Evolutionary conservation across 2,113 vertebrate genomes (phyloP).

Genomic region (Genyomyrus donnyi): DNA sequence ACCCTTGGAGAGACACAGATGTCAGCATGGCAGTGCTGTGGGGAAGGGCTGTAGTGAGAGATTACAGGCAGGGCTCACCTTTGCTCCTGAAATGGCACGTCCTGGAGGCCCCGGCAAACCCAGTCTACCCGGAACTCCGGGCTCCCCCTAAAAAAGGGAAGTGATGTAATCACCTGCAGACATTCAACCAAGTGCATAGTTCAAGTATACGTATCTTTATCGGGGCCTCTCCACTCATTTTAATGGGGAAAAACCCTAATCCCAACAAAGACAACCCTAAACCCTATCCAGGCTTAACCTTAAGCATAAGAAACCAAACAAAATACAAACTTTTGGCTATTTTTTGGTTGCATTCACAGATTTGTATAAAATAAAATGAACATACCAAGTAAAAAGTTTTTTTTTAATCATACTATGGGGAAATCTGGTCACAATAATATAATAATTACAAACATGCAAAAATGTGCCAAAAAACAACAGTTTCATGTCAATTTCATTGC

Average conservation of each 20-base stretch:
- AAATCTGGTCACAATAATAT: neutral
- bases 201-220: neutral
- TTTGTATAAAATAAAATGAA: neutral
- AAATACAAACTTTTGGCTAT: neutral
- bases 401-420: neutral
- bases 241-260: neutral
- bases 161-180: neutral
- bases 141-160: slow-evolving; percentile 68
- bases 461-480: neutral
- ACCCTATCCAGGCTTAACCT: neutral
- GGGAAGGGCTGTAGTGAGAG: neutral
- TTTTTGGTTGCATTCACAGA: neutral
- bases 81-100: slow-evolving; percentile 72
- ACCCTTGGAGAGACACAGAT: slow-evolving; percentile 59
- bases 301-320: neutral
- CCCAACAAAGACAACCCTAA: neutral
- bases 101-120: slow-evolving; percentile 75
- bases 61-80: slow-evolving; percentile 57
- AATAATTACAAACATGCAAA: neutral
- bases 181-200: neutral
- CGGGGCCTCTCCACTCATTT: neutral
- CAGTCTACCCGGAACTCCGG: slow-evolving; percentile 65
- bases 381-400: neutral
- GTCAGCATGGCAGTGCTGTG: slow-evolving; percentile 14
- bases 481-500: neutral